Base-by-base conservation (phyloP, 2,888 invertebrate species). In the Mongoloraphidia duomilia region DNA sequence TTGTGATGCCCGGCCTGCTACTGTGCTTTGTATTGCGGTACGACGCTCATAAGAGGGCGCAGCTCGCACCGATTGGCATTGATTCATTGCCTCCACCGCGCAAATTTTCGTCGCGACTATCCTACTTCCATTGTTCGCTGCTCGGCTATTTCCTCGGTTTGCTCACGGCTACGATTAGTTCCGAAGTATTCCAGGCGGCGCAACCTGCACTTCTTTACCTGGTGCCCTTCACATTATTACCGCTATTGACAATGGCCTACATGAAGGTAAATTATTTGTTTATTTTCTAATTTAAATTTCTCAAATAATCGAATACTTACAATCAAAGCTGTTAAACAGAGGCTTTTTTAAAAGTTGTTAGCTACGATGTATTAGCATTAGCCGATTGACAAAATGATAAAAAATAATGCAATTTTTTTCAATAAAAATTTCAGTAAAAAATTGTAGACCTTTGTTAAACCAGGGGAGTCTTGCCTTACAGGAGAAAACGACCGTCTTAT, bases 61-160 rank as follows among this genome's bases (percentile, higher is more conserved):
- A 87, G 63, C 75, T 85, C 44, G 73, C 80, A 52, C 77, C 77
- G 9, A 26, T 26, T 6, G 26, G 26, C 26, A 26, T 26, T 1
- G 42, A 42, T 17, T 36, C 38, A 36, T 34, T 14, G 5, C 17
- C 34, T 37, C 48, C 48, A 17, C 40, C 41, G 12, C 35, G 37
- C 26, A 35, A 38, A 12, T 34, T 35, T 17, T 60, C 60, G 33
- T 81, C 81, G 45, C 77, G 82, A 56, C 74, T 87, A 62, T 93
- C 92, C 63, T 96, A 96, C 77, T 96, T 96, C 78, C 96, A 96
- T 75, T 96, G 95, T 77, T 95, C 95, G 63, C 79, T 96, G 65
- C 82, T 96, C 68, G 96, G 96, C 64, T 76, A 96, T 75, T 95
- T 95, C 74, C 78, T 96, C 66, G 95, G 95, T 60, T 76, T 96